Evolutionary conservation across 2,113 vertebrate genomes (phyloP).

Genomic region (Gymnocephalus cernua): DNA sequence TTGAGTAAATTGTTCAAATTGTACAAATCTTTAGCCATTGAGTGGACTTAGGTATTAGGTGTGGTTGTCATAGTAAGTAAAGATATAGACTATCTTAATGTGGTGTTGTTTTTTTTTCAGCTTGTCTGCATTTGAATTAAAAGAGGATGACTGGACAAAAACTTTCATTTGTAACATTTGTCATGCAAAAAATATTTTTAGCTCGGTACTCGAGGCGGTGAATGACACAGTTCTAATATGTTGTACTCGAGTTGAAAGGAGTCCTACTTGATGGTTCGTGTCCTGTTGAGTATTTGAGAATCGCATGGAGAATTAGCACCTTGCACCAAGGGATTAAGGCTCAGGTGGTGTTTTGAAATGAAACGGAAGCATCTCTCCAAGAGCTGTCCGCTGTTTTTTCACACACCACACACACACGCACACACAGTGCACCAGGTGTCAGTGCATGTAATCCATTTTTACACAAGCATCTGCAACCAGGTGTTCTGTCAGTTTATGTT

Average conservation of each 20-base stretch:
- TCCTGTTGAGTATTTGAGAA: constrained; percentile 19
- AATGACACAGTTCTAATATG: not conserved
- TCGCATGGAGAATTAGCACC: constrained; percentile 58
- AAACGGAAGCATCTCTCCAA: constrained; percentile 62
- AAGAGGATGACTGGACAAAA: not conserved
- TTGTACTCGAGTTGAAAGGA: constrained; percentile 1
- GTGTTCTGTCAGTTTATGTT: constrained; percentile 79
- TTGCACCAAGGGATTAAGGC: constrained; percentile 60
- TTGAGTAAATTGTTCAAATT: constrained; percentile 81
- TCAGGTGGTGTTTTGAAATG: constrained; percentile 79
- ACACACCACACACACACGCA: not conserved
- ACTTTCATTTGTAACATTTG: not conserved
- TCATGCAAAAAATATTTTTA: not conserved
- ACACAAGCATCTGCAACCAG: constrained; percentile 76
- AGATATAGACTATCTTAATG: constrained; percentile 63
- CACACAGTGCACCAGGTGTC: constrained; percentile 67
- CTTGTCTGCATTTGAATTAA: constrained; percentile 39
- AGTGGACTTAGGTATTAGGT: constrained; percentile 81
- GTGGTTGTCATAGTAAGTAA: constrained; percentile 85
- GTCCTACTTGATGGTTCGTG: constrained; percentile 37
- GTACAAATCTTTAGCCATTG: constrained; percentile 77
- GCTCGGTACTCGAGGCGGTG: not conserved
- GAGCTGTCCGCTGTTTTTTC: constrained; percentile 54
- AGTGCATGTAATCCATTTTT: constrained; percentile 75
- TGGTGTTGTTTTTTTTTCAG: too few species aligned